phyloP scores from a whole-genome alignment of 2,888 invertebrate genomes.

The Clivina fossor region DNA sequence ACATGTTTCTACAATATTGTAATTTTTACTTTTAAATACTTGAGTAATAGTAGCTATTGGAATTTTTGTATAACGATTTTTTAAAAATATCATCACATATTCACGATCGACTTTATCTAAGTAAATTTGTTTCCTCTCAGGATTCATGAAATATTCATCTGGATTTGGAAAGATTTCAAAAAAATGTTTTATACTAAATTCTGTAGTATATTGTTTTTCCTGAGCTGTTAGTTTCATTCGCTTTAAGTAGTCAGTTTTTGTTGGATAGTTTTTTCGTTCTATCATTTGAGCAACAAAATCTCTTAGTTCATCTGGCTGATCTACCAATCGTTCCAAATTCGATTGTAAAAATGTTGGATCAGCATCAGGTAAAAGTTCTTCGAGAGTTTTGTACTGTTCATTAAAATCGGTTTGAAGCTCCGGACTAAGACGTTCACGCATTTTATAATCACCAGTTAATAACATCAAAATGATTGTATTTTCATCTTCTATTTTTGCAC shows the following conservation, averaged over 20 bases:
- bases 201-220: constrained; percentile 51
- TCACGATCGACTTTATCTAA: no score
- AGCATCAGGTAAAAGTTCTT: constrained; percentile 48
- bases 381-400: constrained; percentile 44
- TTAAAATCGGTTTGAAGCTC: constrained; percentile 41
- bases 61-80: no score
- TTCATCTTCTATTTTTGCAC: constrained; percentile 37
- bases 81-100: no score
- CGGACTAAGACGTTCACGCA: constrained; percentile 36
- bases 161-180: constrained; percentile 55
- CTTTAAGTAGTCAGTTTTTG: constrained; percentile 49
- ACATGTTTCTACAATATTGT: constrained; percentile 11
- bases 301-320: constrained; percentile 41
- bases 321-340: constrained; percentile 44
- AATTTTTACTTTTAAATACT: constrained; percentile 6
- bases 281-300: constrained; percentile 46
- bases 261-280: constrained; percentile 48
- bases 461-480: constrained; percentile 40
- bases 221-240: constrained; percentile 49
- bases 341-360: constrained; percentile 48
- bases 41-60: no score
- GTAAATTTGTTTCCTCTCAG: constrained; percentile 34
- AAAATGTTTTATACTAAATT: constrained; percentile 53
- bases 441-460: constrained; percentile 44
- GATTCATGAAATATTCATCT: constrained; percentile 45